phyloP scores from a whole-genome alignment of 1,140 invertebrate species.

The Cyrtorhinus lividipennis region DNA sequence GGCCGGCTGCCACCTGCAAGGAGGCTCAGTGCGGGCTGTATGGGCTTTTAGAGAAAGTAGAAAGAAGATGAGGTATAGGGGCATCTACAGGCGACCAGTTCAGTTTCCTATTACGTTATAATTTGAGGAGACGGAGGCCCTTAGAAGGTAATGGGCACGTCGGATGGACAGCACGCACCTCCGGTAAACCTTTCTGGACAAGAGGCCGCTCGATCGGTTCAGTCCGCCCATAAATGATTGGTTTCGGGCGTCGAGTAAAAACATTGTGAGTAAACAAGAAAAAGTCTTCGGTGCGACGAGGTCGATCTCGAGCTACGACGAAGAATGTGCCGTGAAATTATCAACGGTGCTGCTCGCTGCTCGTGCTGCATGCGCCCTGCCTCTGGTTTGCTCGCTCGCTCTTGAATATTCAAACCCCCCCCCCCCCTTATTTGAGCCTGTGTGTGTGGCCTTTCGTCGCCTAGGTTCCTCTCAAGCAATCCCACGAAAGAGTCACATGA shows the following conservation, averaged over 20 bases:
- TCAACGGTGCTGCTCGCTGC: not conserved
- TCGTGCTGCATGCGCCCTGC: too few relatives aligned
- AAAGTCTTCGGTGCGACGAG: not conserved
- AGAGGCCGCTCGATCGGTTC: too few relatives aligned
- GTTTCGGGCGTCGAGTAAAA: constrained; percentile 5
- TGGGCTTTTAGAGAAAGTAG: not conserved
- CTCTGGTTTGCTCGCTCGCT: not conserved
- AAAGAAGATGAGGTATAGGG: not conserved
- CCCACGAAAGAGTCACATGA: too few relatives aligned
- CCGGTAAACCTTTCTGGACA: too few relatives aligned
- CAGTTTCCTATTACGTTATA: constrained; percentile 8
- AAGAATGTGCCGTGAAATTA: constrained; percentile 6
- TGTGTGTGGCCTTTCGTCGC: not conserved
- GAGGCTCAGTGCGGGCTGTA: too few relatives aligned
- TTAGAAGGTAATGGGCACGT: constrained; percentile 1
- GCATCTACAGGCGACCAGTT: too few relatives aligned
- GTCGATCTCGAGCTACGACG: not conserved
- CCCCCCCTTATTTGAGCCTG: not conserved
- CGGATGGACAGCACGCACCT: too few relatives aligned
- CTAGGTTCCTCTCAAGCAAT: too few relatives aligned
- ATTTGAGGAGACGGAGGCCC: not conserved
- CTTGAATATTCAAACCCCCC: not conserved
- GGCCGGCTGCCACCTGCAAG: too few relatives aligned
- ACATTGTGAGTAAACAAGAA: constrained; percentile 8
- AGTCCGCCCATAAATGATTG: not conserved